Percentiles rank a stretch among this genome's conserved stretches.
Evolutionary conservation across 2,797 vertebrate species (phyloP).

Genomic region (Pogoniulus pusillus): DNA sequence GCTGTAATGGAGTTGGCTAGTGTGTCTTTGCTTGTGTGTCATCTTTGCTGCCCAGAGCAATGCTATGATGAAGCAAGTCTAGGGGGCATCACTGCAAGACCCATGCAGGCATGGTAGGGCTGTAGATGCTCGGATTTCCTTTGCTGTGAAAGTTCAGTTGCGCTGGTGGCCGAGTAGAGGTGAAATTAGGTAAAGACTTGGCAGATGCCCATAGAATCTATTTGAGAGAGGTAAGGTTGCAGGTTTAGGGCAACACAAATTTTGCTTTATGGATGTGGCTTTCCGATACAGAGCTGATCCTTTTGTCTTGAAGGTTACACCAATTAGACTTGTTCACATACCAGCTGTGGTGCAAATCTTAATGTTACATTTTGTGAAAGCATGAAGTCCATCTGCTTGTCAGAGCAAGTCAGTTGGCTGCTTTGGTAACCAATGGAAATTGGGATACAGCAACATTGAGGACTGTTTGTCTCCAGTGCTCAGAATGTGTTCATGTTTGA

Average conservation of each 20-base stretch:
- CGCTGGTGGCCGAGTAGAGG: neutral
- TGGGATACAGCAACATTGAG: neutral
- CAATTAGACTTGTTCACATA: neutral
- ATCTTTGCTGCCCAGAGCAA: neutral
- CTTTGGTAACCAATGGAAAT: neutral
- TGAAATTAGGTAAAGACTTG: neutral
- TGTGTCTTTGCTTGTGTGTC: accelerated
- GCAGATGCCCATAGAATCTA: neutral
- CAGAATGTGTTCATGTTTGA: neutral
- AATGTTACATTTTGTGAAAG: neutral
- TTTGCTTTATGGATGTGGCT: neutral
- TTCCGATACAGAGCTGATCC: neutral
- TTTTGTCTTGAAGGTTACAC: neutral
- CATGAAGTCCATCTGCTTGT: neutral
- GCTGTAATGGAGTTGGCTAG: neutral
- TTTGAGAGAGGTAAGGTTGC: neutral
- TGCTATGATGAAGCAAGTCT: neutral
- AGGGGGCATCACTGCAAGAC: neutral
- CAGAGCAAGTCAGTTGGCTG: neutral
- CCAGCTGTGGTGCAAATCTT: neutral
- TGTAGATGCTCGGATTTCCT: neutral
- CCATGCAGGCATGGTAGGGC: accelerated
- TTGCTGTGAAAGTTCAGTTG: neutral
- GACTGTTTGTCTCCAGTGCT: neutral
- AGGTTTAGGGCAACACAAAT: neutral